Evolutionary conservation across 2,888 invertebrate species (phyloP), one percentile per base, ranked within the genome.

Genomic region (Agrenia bidenticulata): DNA sequence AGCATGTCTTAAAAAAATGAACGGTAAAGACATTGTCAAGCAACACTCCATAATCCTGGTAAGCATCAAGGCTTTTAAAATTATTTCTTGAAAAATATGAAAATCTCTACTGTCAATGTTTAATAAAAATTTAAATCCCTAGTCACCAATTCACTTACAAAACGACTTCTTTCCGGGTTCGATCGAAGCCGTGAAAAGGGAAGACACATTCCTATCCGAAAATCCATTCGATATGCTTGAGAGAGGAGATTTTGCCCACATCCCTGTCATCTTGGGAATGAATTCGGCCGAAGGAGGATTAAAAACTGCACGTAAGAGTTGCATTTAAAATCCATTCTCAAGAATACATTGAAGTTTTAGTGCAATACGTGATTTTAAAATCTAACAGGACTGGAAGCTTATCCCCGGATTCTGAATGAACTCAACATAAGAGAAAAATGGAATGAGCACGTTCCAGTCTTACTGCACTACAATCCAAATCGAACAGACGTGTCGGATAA

Each of bases 151-250:
- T 2, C 70, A 71, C 26, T 42, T 49, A 2, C 70, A 71, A 54
- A 66, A 71, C 21, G 68, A 68, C 26, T 51, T 71, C 24, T 71
- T 71, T 27, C 58, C 63, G 1, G 68, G 68, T 19, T 68, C 68
- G 1, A 55, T 68, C 15, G 70, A 71, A 66, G 64, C 64, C 11
- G 66, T 67, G 0, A 32, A 41, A 17, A 21, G 49, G 41, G 24
- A 69, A 1, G 68, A 71, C 26, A 70, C 75, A 2, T 75, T 75
- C 59, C 58, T 75, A 13, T n/a, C 57, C 0, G 73, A 73, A 42
- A 67, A 73, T 59, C 70, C 70, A 26, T 61, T 61, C 24, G 45
- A 56, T 57, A 63, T 70, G 57, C 21, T 67, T 0, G 24, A 61
- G 24, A 56, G 61, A 1, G 70, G 70, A 32, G 59, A 67, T 1